These are phyloP conservation scores for Siniperca knerii DNA, from an alignment of 2,113 vertebrate species.

Conservation along the genomic window DNA sequence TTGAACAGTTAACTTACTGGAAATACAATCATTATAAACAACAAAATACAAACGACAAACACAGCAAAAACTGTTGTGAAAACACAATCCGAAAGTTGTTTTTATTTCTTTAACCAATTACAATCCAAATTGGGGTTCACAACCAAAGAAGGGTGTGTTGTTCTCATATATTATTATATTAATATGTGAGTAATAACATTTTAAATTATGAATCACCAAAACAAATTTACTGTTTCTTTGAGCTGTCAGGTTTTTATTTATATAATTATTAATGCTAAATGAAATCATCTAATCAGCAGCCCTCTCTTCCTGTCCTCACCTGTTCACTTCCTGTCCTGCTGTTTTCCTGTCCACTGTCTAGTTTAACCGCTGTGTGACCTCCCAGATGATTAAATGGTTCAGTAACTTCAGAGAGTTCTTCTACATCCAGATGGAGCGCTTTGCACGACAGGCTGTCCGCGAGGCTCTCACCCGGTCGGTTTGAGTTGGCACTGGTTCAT, in stretches of 20 bases:
- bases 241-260: not conserved
- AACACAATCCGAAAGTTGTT: too few species aligned
- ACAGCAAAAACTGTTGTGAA: not conserved
- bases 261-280: not conserved
- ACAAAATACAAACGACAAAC: not conserved
- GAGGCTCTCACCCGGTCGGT: conserved; percentile 80
- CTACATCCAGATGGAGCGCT: conserved; percentile 90
- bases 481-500: conserved; percentile 46
- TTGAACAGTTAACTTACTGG: not conserved
- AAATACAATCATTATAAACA: not conserved
- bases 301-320: conserved; percentile 1
- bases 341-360: conserved; percentile 55
- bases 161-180: not conserved
- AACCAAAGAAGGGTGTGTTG: not conserved
- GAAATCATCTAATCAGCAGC: not conserved
- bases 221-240: not conserved
- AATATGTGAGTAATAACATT: not conserved
- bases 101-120: not conserved
- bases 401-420: conserved; percentile 90
- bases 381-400: conserved; percentile 90
- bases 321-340: conserved; percentile 43
- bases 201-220: not conserved
- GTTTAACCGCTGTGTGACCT: conserved; percentile 89
- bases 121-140: not conserved
- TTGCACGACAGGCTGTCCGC: conserved; percentile 86